Evolutionary conservation across 2,797 vertebrate species (phyloP), one percentile per base, ranked within the genome.

Genomic region (Sternarchorhynchus goeldii): DNA sequence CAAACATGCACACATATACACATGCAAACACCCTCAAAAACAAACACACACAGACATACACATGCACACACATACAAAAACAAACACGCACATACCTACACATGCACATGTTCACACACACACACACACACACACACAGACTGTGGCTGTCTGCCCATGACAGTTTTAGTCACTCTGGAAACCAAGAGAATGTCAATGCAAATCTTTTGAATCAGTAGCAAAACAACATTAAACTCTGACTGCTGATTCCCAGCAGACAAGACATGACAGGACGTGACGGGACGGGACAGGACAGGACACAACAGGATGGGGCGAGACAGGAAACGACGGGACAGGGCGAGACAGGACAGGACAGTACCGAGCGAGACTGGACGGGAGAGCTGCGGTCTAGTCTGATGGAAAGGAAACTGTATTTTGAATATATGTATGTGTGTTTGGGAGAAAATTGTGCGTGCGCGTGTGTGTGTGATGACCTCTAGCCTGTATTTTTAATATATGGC

Each of bases 151-250:
- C 88, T 87, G 83, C 83, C 85, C 80, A 87, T 93, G 90, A 91
- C 93, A 91, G 84, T 83, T 78, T 87, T 81, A 87, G 91, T 92
- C 90, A 90, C 82, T 87, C 84, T 88, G 90, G 73, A 85, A 39
- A 72, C 67, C 20, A 73, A 50, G 79, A 25, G 29, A 59, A 88
- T 87, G 90, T 87, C 88, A 50, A 50, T 50, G 45, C 45, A 88
- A 64, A 73, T 82, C 76, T 86, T 72, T 78, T 53, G 67, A 75
- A 87, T 88, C 87, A 62, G 58, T 70, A 34, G n/a, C 45, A 58
- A 53, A 71, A 69, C 64, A 68, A 70, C 50, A 12, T 41, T 66
- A 41, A 78, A 68, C 73, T 78, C 68, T 29, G 45, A 65, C 64
- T 65, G 63, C 63, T 39, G 6, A 3, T n/a, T 90, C 88, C 85